Conservation (phyloP, 2,888 invertebrate genomes). For the Acheta domesticus region DNA sequence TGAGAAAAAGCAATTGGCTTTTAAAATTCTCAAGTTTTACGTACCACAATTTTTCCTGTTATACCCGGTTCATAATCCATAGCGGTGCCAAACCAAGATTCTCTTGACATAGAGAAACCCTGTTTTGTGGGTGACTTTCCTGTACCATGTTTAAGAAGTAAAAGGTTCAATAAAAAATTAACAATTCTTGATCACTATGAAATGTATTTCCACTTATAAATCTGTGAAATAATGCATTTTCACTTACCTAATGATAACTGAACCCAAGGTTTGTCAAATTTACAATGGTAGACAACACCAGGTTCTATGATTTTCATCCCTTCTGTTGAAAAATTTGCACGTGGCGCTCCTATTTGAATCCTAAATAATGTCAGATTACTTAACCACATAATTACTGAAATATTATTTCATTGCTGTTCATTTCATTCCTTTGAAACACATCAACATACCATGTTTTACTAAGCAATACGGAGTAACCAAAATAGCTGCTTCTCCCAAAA, state of each 20-base stretch:
- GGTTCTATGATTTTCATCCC: not conserved
- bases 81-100: not conserved
- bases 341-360: not conserved
- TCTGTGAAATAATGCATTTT: not conserved
- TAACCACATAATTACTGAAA: not conserved
- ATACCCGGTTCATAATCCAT: not conserved
- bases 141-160: too few species aligned
- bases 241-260: not conserved
- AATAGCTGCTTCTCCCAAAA: not conserved
- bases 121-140: not conserved
- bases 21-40: too few species aligned
- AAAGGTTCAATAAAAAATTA: too few species aligned
- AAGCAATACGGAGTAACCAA: not conserved
- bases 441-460: not conserved
- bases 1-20: too few species aligned
- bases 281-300: not conserved
- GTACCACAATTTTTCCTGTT: too few species aligned
- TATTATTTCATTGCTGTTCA: too few species aligned
- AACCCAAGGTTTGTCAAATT: not conserved
- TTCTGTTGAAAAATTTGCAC: not conserved
- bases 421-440: too few species aligned
- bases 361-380: not conserved
- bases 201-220: too few species aligned
- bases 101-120: not conserved
- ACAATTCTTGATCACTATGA: too few species aligned